These are phyloP conservation scores for Trissolcus brochymenae DNA, from an alignment of 2,888 invertebrate genomes.

Conservation along the genomic window DNA sequence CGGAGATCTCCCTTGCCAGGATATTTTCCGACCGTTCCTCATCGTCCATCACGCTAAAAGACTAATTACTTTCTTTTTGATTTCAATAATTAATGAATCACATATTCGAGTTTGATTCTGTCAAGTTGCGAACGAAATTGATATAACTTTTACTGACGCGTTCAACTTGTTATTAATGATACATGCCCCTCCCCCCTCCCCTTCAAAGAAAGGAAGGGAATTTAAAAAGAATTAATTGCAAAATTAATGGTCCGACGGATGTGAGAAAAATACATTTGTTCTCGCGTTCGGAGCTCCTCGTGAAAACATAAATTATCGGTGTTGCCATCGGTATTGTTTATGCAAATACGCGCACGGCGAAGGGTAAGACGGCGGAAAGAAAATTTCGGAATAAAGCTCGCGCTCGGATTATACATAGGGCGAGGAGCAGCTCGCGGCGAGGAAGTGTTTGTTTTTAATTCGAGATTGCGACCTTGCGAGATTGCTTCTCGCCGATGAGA, in stretches of 20 bases:
- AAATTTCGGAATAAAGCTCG: conserved; percentile 55
- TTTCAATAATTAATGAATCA: conserved; percentile 69
- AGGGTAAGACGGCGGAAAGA: conserved; percentile 43
- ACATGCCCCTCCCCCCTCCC: not conserved
- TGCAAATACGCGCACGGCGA: conserved; percentile 60
- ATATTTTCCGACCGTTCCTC: conserved; percentile 59
- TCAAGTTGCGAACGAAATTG: conserved; percentile 6
- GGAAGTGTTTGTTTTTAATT: conserved; percentile 59
- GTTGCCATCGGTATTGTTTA: conserved; percentile 58
- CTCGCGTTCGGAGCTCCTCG: conserved; percentile 17
- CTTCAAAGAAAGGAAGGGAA: not conserved
- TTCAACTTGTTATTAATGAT: not conserved
- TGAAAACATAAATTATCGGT: conserved; percentile 35
- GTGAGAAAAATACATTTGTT: conserved; percentile 28
- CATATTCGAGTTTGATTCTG: conserved; percentile 44
- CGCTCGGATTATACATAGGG: conserved; percentile 51
- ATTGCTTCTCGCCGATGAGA: conserved; percentile 55
- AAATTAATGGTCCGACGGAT: not conserved
- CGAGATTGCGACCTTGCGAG: conserved; percentile 58
- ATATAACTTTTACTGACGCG: not conserved
- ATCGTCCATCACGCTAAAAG: conserved; percentile 67
- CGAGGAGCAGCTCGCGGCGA: conserved; percentile 52
- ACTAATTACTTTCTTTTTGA: conserved; percentile 74
- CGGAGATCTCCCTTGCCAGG: conserved; percentile 40
- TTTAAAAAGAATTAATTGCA: conserved; percentile 1